Percentiles rank a stretch among this genome's conserved stretches.
Conservation (phyloP, 2,797 vertebrate species). For the Helicolenus hilgendorfi region DNA sequence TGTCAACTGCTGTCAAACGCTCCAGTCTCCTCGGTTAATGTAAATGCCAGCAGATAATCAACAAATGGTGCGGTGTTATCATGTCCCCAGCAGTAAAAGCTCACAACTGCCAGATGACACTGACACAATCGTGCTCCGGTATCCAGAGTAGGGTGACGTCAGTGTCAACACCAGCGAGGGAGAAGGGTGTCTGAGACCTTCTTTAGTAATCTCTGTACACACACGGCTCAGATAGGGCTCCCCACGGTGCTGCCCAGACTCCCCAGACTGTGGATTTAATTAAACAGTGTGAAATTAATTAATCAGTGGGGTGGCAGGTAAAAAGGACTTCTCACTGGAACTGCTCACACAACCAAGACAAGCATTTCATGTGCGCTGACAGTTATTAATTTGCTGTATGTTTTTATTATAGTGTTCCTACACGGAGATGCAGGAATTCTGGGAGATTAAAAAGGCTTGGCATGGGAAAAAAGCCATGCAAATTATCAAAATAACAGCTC, state of each 20-base stretch:
- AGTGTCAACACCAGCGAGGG: constrained; percentile 88
- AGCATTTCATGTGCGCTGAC: constrained; percentile 81
- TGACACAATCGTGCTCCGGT: constrained; percentile 91
- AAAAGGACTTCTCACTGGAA: constrained; percentile 79
- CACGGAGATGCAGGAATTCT: constrained; percentile 74
- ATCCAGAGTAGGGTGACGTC: constrained; percentile 89
- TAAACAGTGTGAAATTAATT: constrained; percentile 91
- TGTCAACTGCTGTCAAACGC: constrained; percentile 48
- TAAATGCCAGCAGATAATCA: constrained; percentile 61
- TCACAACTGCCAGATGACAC: constrained; percentile 93
- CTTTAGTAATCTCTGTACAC: constrained; percentile 83
- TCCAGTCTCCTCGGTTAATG: constrained; percentile 35
- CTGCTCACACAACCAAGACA: constrained; percentile 83
- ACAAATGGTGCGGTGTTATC: constrained; percentile 52
- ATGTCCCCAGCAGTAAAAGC: constrained; percentile 69
- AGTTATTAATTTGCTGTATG: constrained; percentile 85
- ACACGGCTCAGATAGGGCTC: constrained; percentile 72
- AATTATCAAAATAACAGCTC: constrained; percentile 87
- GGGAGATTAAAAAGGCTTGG: constrained; percentile 75
- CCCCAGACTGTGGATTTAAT: constrained; percentile 90
- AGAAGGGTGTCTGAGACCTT: constrained; percentile 83
- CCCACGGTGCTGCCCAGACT: constrained; percentile 78
- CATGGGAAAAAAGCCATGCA: constrained; percentile 73
- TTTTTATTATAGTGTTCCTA: constrained; percentile 78
- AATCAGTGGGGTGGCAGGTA: constrained; percentile 88